phyloP scores from a whole-genome alignment of 2,888 invertebrate genomes.

The Ormia ochracea region DNA sequence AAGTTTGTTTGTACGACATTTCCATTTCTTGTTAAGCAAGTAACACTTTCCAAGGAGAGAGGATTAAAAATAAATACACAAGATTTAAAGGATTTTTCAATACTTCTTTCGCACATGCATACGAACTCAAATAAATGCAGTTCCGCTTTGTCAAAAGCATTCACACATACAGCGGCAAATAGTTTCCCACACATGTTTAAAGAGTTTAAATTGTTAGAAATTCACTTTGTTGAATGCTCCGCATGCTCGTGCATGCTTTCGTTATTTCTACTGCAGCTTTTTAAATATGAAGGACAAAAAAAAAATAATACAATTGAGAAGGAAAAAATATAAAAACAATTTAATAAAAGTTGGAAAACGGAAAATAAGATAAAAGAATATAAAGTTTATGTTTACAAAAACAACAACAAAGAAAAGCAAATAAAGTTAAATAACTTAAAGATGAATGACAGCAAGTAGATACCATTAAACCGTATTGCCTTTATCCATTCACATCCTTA shows the following conservation, averaged over 20 bases:
- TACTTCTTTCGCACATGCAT: constrained; percentile 6
- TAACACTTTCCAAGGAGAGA: constrained; percentile 17
- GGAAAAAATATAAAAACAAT: constrained; percentile 2
- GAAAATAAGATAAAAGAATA: not conserved
- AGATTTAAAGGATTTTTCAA: constrained; percentile 44
- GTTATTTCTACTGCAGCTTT: not conserved
- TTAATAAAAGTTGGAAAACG: constrained; percentile 32
- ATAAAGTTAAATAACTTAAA: constrained; percentile 16
- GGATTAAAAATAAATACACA: not conserved
- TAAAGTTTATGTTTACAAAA: constrained; percentile 20
- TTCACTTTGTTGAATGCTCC: constrained; percentile 20
- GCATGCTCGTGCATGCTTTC: not conserved
- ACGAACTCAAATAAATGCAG: not conserved
- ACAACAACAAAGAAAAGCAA: constrained; percentile 3
- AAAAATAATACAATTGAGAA: constrained; percentile 18
- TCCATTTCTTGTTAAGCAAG: constrained; percentile 12
- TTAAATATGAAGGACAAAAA: constrained; percentile 15
- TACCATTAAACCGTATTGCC: constrained; percentile 1
- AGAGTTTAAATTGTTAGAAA: constrained; percentile 35
- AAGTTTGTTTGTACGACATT: not conserved
- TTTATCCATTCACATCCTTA: not conserved
- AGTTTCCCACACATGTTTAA: constrained; percentile 9
- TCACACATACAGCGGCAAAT: not conserved
- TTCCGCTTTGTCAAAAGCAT: not conserved
- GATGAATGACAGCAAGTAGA: constrained; percentile 14